Percentiles rank a stretch among this genome's conserved stretches.
phyloP scores from a whole-genome alignment of 2,113 vertebrate species.

The Psilopogon haemacephalus region DNA sequence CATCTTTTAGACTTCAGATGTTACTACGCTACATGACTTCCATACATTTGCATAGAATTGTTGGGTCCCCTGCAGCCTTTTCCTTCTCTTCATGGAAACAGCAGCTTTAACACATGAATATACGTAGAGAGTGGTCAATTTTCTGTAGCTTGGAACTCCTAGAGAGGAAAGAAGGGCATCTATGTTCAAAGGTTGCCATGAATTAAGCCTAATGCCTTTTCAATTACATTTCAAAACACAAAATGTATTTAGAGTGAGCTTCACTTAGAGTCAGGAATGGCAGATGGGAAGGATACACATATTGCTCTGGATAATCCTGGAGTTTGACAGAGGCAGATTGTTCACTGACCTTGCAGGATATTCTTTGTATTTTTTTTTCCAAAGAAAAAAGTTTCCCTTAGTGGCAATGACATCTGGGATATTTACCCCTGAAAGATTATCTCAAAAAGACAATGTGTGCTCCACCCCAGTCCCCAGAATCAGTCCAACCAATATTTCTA shows the following conservation, averaged over 20 bases:
- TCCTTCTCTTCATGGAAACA: background rate
- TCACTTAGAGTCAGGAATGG: conserved; percentile 32
- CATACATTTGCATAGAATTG: background rate
- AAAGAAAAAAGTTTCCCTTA: conserved; percentile 4
- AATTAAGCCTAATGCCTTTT: conserved; percentile 69
- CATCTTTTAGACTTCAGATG: background rate
- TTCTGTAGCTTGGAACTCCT: conserved; percentile 13
- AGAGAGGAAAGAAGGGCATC: conserved; percentile 27
- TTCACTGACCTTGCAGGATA: conserved; percentile 5
- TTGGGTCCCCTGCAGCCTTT: background rate
- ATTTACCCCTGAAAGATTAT: background rate
- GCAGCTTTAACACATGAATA: background rate
- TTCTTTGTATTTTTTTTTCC: background rate
- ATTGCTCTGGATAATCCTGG: conserved; percentile 38
- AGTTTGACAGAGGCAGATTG: conserved; percentile 1
- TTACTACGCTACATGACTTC: background rate
- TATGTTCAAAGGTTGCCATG: conserved; percentile 27
- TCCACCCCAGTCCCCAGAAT: background rate
- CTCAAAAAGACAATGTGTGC: background rate
- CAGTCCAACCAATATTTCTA: background rate
- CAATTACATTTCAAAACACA: conserved; percentile 63
- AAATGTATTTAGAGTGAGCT: conserved; percentile 55
- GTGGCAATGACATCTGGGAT: background rate
- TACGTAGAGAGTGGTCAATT: background rate
- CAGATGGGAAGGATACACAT: conserved; percentile 54